A percentile compares a stretch with the other conserved stretches of the same genome.
Conservation (phyloP, 1,140 invertebrate genomes). For the Anastrepha ludens region DNA sequence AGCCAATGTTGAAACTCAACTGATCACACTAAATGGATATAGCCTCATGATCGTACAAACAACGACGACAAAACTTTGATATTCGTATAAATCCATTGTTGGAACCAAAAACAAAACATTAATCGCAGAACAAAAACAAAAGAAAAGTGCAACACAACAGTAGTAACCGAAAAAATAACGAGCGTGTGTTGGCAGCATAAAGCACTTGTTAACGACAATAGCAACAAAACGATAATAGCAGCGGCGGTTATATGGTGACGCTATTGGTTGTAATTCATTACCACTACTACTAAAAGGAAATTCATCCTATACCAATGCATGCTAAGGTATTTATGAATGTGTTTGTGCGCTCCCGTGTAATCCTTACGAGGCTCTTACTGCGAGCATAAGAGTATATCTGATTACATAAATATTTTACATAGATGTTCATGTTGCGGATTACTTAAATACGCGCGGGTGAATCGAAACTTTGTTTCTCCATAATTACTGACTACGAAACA, state of each 20-base stretch:
- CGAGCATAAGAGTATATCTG: no score
- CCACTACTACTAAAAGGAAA: background rate
- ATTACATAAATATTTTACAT: no score
- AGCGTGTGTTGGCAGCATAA: constrained; percentile 7
- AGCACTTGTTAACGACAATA: constrained; percentile 33
- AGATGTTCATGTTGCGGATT: no score
- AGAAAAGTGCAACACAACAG: background rate
- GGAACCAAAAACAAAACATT: constrained; percentile 4
- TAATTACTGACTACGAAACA: no score
- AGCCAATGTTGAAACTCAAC: constrained; percentile 34
- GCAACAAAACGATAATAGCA: background rate
- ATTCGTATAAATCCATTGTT: constrained; percentile 40
- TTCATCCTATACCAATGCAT: background rate
- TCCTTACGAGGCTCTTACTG: no score
- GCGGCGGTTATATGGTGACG: background rate
- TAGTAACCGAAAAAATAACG: background rate
- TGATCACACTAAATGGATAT: constrained; percentile 8
- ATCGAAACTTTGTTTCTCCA: no score
- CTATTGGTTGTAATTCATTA: constrained; percentile 13
- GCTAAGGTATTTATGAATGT: background rate
- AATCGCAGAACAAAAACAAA: constrained; percentile 7
- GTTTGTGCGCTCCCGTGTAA: no score
- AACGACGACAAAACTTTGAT: constrained; percentile 9
- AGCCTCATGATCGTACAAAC: background rate
- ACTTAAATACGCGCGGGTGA: no score